Evolutionary conservation across 2,888 invertebrate genomes (phyloP).

Genomic region (Dyspetes luteomarginatus): DNA sequence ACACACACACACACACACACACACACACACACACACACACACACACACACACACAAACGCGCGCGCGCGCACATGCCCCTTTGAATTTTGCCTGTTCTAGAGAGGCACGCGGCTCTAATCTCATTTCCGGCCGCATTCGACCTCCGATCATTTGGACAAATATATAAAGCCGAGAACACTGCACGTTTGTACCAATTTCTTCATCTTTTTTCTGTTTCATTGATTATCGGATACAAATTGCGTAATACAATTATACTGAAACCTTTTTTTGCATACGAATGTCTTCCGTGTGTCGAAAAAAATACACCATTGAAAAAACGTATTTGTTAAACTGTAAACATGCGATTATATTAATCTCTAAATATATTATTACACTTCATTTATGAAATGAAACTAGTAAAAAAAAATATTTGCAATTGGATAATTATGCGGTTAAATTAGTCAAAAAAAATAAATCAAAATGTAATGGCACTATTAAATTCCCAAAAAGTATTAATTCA

Average conservation of each 20-base stretch:
- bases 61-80: no score
- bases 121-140: conserved; percentile 46
- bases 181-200: conserved; percentile 30
- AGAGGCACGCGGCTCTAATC: conserved; percentile 34
- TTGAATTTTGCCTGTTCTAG: conserved; percentile 7
- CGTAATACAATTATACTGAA: conserved; percentile 35
- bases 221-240: conserved; percentile 20
- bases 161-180: neutral
- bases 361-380: neutral
- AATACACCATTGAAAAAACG: neutral
- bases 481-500: no score
- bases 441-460: no score
- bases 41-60: no score
- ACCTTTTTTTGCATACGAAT: neutral
- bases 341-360: neutral
- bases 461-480: no score
- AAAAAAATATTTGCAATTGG: no score
- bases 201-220: neutral
- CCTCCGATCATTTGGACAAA: neutral
- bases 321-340: neutral
- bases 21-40: no score
- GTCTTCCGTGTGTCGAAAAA: neutral
- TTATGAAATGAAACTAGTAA: no score
- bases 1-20: no score
- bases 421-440: no score